A percentile compares a stretch with the other conserved stretches of the same genome.
phyloP scores from a whole-genome alignment of 2,797 vertebrate genomes.

The Pseudochromis fuscus region DNA sequence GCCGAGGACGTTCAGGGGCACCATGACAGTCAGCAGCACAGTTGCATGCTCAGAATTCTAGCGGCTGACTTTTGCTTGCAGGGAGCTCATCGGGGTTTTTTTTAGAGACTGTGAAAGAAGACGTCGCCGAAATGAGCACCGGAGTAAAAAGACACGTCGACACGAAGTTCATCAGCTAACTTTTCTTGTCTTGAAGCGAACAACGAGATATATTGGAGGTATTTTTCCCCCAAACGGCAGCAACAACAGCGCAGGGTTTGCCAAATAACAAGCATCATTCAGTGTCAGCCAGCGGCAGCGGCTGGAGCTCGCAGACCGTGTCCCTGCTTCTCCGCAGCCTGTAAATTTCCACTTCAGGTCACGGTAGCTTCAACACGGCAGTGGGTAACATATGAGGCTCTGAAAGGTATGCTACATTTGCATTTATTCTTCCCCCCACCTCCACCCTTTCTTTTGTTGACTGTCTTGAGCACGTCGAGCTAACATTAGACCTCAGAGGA shows the following conservation, averaged over 20 bases:
- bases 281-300: slow-evolving; percentile 51
- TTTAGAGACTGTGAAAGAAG: neutral
- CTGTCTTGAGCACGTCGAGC: slow-evolving; percentile 28
- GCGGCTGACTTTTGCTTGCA: slow-evolving; percentile 42
- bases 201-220: neutral
- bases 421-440: neutral
- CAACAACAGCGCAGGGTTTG: slow-evolving; percentile 28
- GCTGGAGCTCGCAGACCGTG: slow-evolving; percentile 30
- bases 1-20: slow-evolving; percentile 43
- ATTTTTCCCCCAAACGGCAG: neutral
- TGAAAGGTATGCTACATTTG: neutral
- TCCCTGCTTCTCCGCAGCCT: slow-evolving; percentile 30
- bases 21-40: slow-evolving; percentile 67
- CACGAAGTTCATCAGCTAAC: neutral
- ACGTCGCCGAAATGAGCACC: neutral
- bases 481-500: slow-evolving; percentile 23
- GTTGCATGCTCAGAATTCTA: slow-evolving; percentile 44
- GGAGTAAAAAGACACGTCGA: neutral
- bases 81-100: neutral
- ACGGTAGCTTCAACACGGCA: slow-evolving; percentile 13
- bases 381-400: neutral
- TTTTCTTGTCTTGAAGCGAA: neutral
- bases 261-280: slow-evolving; percentile 59
- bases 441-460: too few species aligned
- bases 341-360: neutral